Evolutionary conservation across 1,140 invertebrate genomes (phyloP), one percentile per base, ranked within the genome.

Genomic region (Philopotamus ludificatus): DNA sequence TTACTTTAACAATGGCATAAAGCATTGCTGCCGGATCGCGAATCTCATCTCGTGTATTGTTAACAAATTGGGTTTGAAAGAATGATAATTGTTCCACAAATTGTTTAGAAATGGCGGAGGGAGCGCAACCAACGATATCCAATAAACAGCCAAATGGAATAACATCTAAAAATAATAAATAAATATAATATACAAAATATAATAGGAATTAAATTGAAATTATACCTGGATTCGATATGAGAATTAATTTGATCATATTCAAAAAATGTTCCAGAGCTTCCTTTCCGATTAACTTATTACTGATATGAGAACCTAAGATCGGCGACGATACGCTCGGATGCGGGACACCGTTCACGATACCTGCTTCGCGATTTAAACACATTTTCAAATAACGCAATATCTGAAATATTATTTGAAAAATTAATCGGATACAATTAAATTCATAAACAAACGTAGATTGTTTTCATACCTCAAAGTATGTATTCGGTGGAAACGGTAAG

Each of bases 301-400:
- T 72, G 44, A 87, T 76, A 71, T 89, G 84, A 61, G 83, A 77
- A 1, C 80, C 75, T 50, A 89, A 82, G 12, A 84, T 65, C 8
- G 87, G 87, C 7, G 86, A 86, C 15, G 81, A 75, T 63, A 85
- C 81, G 66, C 83, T 85, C 0, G 87, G 87, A 77, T 89, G 87
- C 23, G 77, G 75, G 0, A 76, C 76, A 47, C 78, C 79, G 65
- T 80, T 76, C 41, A 73, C 74, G 4, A 81, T 71, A 21, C 74
- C 68, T 0, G 79, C 78, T 9, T 77, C 77, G 3, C 74, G 74
- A 68, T 80, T 80, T 18, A 94, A 76, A 73, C 91, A 93, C 71
- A 92, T 80, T 2, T 91, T 82, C 57, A 92, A 75, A 76, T 93
- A 94, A 1, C 87, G 79, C 3, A 94, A 75, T 64, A 93, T 87